A percentile compares a stretch with the other conserved stretches of the same genome.
Evolutionary conservation across 2,888 invertebrate species (phyloP).

Genomic region (Agrochola macilenta): DNA sequence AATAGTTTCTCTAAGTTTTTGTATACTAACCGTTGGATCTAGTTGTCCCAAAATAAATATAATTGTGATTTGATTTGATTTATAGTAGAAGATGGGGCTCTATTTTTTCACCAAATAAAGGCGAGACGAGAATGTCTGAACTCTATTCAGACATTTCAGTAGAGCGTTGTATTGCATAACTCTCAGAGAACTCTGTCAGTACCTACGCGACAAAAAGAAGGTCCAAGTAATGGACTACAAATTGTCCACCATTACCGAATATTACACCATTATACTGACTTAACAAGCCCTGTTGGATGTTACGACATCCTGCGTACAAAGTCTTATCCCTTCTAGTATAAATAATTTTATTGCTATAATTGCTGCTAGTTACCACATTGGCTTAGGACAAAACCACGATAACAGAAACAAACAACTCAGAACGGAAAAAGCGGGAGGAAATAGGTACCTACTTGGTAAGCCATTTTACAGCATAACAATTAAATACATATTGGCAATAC

Average conservation of each 20-base stretch:
- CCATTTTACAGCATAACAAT: slow-evolving; percentile 4
- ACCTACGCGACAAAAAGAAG: not conserved
- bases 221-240: not conserved
- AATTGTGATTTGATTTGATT: too few relatives aligned
- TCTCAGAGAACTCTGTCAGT: not conserved
- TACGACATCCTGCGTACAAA: not conserved
- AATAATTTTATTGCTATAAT: slow-evolving; percentile 16
- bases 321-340: not conserved
- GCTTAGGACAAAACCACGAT: slow-evolving; percentile 47
- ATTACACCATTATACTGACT: not conserved
- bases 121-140: too few relatives aligned
- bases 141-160: not conserved
- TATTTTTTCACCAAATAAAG: not conserved
- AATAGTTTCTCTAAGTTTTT: too few relatives aligned
- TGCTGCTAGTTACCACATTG: slow-evolving; percentile 7
- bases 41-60: too few relatives aligned
- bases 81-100: not conserved
- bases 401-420: slow-evolving; percentile 43
- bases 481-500: slow-evolving; percentile 8
- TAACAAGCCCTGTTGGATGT: not conserved
- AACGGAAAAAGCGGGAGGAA: slow-evolving; percentile 21
- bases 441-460: slow-evolving; percentile 25
- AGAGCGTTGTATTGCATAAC: not conserved
- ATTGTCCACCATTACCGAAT: not conserved
- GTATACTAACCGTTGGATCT: too few relatives aligned